Base-by-base conservation (phyloP, 2,113 vertebrate genomes). In the Suncus etruscus region DNA sequence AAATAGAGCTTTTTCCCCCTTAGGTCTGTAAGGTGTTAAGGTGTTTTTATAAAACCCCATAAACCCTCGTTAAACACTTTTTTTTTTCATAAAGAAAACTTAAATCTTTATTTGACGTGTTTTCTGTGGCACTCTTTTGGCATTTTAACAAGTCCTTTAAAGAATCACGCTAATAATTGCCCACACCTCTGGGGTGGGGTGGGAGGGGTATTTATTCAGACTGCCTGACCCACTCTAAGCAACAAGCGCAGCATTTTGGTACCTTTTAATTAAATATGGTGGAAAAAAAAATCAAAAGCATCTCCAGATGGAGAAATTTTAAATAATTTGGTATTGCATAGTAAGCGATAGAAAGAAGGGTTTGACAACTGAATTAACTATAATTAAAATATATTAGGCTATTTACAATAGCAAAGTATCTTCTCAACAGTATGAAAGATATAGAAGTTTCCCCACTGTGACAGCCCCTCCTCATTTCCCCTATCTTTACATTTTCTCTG, bases 11-110 rank as follows among this genome's bases (percentile, higher is more conserved):
- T 95, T 95, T 87, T 86, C 93, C 96, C 96, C 96, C 29, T 97
- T 97, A 96, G 92, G 97, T 97, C 97, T 97, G 95, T 95, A 96
- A 97, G 95, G 96, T 97, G 97, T 97, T 97, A 97, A 97, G 96
- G 95, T 97, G 97, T 97, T 97, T 98, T 97, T 97, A 96, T 97
- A 97, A 97, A 97, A 94, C 94, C 96, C 95, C 86, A 96, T 98
- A 97, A 97, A 95, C 95, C 95, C 95, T 97, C 82, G 89, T 98
- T 97, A 98, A 97, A 96, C 96, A 96, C 95, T 96, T 93, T 95
- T 95, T 94, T 94, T 93, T 96, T 97, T 58, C 76, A 93, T 96
- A 96, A 96, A 95, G 97, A 96, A 96, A 97, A 97, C 97, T 94
- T 92, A 97, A 97, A 97, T 97, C 94, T 93, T 97, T 97, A 95